Base-by-base conservation (phyloP, 2,888 invertebrate species). In the Brachylomia viminalis region DNA sequence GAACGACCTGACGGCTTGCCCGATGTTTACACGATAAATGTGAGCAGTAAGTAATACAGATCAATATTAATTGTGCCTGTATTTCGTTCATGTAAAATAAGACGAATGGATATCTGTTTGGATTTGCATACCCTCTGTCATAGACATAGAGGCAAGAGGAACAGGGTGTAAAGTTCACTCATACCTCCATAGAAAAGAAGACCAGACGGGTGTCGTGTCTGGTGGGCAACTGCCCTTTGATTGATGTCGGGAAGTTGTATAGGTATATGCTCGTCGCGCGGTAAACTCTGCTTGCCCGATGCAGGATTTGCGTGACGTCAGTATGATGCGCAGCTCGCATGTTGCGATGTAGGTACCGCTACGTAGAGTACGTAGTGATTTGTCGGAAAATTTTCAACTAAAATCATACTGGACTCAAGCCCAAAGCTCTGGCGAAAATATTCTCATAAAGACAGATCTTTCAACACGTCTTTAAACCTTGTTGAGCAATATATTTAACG, bases 11-110 rank as follows among this genome's bases (percentile, higher is more conserved):
- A 92, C 75, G 91, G 87, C 49, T 89, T 97, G 79, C 97, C 97
- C 0, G 93, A 94, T 54, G 92, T 91, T 38, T 96, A 97, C 85
- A 94, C 95, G 0, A 93, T 97, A 72, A 95, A 96, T 88, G 93
- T 97, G 80, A 90, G 89, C 89, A 95, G 97, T 97, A 94, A 94
- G 94, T 92, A 77, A 7, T 27, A 33, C 6, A 52, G 13, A 49
- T 62, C 42, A 6, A 15, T 62, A 45, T 23, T 64, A n/a, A 62
- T 30, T 58, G 27, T 42, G 17, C 13, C 1, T 56, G 30, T 49
- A 23, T 42, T 65, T 59, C 13, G 11, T 23, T 15, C 15, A 59
- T 27, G 4, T 52, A 54, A 8, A 20, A 7, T n/a, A n/a, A 52
- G n/a, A n/a, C 0, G 11, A 61, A 11, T 49, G 15, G 7, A 47